Conservation (phyloP, 2,797 vertebrate genomes). For the Mycteria americana region DNA sequence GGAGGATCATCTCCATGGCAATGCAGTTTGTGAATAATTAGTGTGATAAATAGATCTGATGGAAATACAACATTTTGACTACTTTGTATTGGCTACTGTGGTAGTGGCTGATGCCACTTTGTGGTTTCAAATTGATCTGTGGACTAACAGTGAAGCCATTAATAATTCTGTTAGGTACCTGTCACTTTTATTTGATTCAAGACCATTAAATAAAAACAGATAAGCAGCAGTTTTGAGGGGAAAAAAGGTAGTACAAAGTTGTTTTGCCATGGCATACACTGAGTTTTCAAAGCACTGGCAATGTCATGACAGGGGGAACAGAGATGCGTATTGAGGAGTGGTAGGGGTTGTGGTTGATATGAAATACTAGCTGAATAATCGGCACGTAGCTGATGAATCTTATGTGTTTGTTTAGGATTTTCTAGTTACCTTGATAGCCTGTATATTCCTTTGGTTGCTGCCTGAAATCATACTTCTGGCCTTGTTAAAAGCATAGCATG, state of each 20-base stretch:
- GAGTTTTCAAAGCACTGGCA: neutral
- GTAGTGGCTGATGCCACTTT: neutral
- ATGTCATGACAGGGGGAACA: neutral
- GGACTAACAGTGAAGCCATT: neutral
- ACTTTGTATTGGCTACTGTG: neutral
- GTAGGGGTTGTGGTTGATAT: neutral
- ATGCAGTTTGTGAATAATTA: constrained; percentile 28
- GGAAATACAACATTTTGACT: neutral
- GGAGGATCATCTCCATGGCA: constrained; percentile 30
- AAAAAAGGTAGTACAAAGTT: neutral
- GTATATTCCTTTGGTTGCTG: neutral
- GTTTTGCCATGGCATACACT: neutral
- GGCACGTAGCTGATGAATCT: neutral
- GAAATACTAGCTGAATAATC: neutral
- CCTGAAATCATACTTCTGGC: neutral
- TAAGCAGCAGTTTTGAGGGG: neutral
- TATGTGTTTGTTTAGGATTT: neutral
- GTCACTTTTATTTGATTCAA: neutral
- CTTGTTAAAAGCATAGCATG: neutral
- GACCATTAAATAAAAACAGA: neutral
- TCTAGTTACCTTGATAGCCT: neutral
- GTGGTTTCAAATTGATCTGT: neutral
- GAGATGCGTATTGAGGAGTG: neutral
- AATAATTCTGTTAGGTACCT: neutral
- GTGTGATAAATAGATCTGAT: neutral